Base-by-base conservation (phyloP, 2,797 vertebrate genomes). In the Luscinia megarhynchos region DNA sequence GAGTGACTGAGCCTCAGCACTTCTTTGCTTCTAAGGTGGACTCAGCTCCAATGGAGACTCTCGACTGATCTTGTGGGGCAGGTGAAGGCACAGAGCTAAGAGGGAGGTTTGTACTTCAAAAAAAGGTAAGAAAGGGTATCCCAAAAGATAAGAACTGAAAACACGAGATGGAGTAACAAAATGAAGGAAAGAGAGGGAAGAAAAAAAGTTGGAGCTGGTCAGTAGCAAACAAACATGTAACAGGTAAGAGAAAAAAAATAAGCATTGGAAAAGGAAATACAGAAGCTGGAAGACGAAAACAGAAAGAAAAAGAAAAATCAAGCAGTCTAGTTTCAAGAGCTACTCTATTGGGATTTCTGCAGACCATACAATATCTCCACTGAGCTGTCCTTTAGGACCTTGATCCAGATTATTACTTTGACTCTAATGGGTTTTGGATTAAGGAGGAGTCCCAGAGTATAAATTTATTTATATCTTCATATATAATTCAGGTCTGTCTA, bases 401-500 rank as follows among this genome's bases (percentile, higher is more conserved):
- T 70, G 38, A 84, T 62, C n/a, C 59, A 78, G 30, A 81, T 43
- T 77, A 77, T 77, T 77, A 61, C 32, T 83, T 68, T 54, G 30
- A 72, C 22, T 91, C 26, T 74, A 63, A 67, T 20, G 54, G 61
- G 38, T 34, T 91, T 80, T 83, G 82, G 81, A 82, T 67, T 67
- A 87, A 24, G 58, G 30, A 83, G 40, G 46, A 2, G 1, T 14
- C 19, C 24, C 17, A 67, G 26, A 83, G 27, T 34, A 91, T 36
- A 87, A 45, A 57, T 74, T 57, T 74, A 70, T 85, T 84, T 77
- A 70, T 84, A 84, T 61, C 61, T 83, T 90, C 30, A 70, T 77
- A 55, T 58, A 62, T 90, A 94, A 87, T 74, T 87, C 82, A 96
- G 43, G 15, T 85, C 50, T 80, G 34, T 54, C 43, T 73, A 79